Evolutionary conservation across 2,888 invertebrate species (phyloP).

Genomic region (Koerneria pararmatus): DNA sequence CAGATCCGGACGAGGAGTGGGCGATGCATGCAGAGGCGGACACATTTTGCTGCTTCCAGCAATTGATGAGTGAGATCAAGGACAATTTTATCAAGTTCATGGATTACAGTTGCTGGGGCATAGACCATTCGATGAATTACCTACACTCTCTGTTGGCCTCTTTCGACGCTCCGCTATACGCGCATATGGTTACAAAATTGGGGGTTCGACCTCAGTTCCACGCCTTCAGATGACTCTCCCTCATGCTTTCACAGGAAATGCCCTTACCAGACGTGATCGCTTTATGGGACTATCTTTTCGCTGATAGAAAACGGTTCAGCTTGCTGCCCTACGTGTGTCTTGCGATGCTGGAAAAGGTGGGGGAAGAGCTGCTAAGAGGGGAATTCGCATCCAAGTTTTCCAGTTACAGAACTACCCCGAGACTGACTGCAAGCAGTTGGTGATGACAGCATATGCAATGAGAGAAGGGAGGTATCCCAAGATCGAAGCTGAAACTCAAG

Average conservation of each 20-base stretch:
- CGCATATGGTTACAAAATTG: conserved; percentile 72
- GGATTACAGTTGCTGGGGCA: conserved; percentile 68
- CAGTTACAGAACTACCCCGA: conserved; percentile 53
- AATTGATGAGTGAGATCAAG: conserved; percentile 92
- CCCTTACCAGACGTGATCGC: conserved; percentile 91
- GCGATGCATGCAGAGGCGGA: conserved; percentile 93
- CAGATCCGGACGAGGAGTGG: conserved; percentile 76
- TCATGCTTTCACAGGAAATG: conserved; percentile 89
- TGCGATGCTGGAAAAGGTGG: conserved; percentile 93
- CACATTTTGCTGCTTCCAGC: conserved; percentile 95
- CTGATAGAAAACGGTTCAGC: conserved; percentile 81
- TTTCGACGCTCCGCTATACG: conserved; percentile 76
- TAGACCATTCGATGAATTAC: conserved; percentile 73
- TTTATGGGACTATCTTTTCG: conserved; percentile 93
- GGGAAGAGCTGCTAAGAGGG: conserved; percentile 76
- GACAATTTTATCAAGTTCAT: conserved; percentile 89
- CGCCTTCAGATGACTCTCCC: conserved; percentile 87
- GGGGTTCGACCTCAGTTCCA: conserved; percentile 91
- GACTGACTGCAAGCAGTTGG: conserved; percentile 41
- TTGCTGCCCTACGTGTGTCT: conserved; percentile 88
- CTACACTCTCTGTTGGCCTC: conserved; percentile 74
- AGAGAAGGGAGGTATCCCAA: no score
- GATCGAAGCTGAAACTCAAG: no score
- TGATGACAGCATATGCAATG: conserved; percentile 41
- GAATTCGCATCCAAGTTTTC: no score